A percentile compares a stretch with the other conserved stretches of the same genome.
These are phyloP conservation scores for Zhuqinia jingwanae DNA, from an alignment of 2,888 invertebrate species.

Conservation along the genomic window DNA sequence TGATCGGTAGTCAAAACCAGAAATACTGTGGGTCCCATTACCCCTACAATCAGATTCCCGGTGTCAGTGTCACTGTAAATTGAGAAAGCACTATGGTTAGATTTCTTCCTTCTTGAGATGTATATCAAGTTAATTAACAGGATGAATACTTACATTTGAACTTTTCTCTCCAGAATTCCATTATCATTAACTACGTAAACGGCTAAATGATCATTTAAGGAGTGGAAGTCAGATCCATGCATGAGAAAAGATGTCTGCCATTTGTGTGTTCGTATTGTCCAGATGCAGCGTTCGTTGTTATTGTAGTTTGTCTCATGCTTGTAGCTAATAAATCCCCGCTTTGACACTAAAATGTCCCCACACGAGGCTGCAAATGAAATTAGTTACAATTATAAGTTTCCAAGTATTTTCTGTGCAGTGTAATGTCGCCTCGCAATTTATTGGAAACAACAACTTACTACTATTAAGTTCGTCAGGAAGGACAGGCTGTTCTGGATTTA, in stretches of 20 bases:
- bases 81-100: background rate
- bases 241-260: constrained; percentile 61
- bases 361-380: constrained; percentile 49
- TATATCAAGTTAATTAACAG: background rate
- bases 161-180: constrained; percentile 41
- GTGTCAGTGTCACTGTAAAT: constrained; percentile 38
- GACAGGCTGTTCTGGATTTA: background rate
- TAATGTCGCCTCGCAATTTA: background rate
- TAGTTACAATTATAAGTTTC: background rate
- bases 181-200: constrained; percentile 39
- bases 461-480: constrained; percentile 3
- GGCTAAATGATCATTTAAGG: constrained; percentile 49
- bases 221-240: constrained; percentile 41
- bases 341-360: constrained; percentile 38
- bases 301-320: constrained; percentile 35
- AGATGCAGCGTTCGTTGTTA: constrained; percentile 71
- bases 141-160: constrained; percentile 46
- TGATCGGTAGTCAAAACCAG: constrained; percentile 60
- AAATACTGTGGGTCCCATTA: constrained; percentile 58
- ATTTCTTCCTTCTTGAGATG: background rate
- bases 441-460: background rate
- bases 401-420: background rate
- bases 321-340: constrained; percentile 58
- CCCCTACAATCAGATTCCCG: constrained; percentile 45
- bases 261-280: constrained; percentile 64